Evolutionary conservation across 1,140 invertebrate species (phyloP).

Genomic region (Hylaeus volcanicus): DNA sequence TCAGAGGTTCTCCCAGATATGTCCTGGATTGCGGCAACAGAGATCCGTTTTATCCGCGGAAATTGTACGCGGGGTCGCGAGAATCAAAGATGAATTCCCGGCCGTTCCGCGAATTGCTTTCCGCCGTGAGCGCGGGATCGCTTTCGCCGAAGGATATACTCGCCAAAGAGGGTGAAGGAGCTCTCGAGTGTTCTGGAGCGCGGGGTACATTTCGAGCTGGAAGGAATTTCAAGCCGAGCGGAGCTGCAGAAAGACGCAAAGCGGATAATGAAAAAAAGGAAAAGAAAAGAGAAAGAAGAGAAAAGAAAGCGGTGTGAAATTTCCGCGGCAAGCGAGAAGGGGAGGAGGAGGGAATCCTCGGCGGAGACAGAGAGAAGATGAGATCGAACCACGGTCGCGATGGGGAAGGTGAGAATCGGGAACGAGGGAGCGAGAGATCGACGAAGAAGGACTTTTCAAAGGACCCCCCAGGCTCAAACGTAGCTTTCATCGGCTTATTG

Average conservation of each 20-base stretch:
- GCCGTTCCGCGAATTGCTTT: conserved; percentile 21
- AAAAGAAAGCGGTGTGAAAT: conserved; percentile 51
- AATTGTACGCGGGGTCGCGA: not conserved
- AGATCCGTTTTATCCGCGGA: not conserved
- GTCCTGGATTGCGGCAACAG: not conserved
- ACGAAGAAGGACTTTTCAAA: conserved; percentile 65
- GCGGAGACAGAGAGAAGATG: not conserved
- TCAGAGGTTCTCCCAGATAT: too few species aligned
- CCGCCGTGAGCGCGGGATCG: not conserved
- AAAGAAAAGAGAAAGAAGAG: not conserved
- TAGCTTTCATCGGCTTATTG: conserved; percentile 70
- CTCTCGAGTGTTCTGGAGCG: not conserved
- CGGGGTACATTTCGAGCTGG: not conserved
- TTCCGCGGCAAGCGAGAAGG: conserved; percentile 25
- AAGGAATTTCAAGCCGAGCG: not conserved
- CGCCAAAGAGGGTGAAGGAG: not conserved
- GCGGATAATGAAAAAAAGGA: conserved; percentile 20
- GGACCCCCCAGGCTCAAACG: conserved; percentile 63
- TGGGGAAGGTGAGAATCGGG: not conserved
- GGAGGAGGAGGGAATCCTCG: not conserved
- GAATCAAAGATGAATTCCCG: conserved; percentile 40
- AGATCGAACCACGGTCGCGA: conserved; percentile 12
- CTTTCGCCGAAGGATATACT: conserved; percentile 31
- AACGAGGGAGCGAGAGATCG: conserved; percentile 31
- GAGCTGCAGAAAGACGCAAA: conserved; percentile 16